Percentiles rank a stretch among this genome's conserved stretches.
Conservation (phyloP, 2,113 vertebrate species). For the Dasyurus viverrinus region DNA sequence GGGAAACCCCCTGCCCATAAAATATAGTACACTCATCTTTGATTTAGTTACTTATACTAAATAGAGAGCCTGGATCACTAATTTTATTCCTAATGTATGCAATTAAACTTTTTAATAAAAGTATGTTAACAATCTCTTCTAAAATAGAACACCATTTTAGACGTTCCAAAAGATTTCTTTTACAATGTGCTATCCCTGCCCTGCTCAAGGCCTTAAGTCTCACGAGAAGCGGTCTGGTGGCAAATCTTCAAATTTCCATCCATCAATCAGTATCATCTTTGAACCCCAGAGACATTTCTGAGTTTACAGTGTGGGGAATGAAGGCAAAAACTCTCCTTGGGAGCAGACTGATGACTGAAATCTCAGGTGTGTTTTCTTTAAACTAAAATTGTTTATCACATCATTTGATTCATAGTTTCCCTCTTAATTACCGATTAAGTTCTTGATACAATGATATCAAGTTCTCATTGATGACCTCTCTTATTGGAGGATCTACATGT, state of each 20-base stretch:
- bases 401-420: background rate
- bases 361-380: background rate
- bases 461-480: background rate
- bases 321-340: background rate
- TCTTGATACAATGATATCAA: too few species aligned
- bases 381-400: background rate
- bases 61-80: background rate
- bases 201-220: background rate
- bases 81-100: background rate
- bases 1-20: background rate
- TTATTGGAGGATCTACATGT: background rate
- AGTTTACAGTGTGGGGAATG: background rate
- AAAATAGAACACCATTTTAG: background rate
- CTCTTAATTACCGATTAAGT: background rate
- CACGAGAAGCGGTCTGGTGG: background rate
- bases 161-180: background rate
- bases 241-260: background rate
- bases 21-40: background rate
- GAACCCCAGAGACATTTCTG: background rate
- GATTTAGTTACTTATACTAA: background rate
- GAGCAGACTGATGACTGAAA: background rate
- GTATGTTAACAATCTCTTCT: background rate
- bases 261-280: background rate
- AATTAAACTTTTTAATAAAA: background rate
- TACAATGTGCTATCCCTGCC: background rate